Conservation (phyloP, 2,797 vertebrate species). For the Clamator glandarius region DNA sequence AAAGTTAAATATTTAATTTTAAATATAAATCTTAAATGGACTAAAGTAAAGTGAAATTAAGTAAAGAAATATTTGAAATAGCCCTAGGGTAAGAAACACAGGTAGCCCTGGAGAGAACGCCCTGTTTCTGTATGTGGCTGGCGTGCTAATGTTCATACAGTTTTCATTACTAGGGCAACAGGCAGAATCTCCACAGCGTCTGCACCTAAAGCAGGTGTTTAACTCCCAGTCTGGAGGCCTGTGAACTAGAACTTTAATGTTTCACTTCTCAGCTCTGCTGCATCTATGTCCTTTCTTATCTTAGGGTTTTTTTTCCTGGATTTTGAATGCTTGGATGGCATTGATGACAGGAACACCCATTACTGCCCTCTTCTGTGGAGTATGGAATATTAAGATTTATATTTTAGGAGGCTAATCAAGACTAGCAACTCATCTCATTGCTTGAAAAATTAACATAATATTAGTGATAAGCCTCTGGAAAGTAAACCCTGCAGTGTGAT, state of each 20-base stretch:
- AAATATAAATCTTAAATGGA: neutral
- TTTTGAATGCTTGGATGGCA: neutral
- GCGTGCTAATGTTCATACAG: neutral
- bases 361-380: neutral
- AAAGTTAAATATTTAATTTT: neutral
- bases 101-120: rapidly evolving
- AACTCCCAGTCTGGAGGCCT: neutral
- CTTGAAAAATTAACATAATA: neutral
- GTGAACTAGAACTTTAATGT: neutral
- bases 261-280: neutral
- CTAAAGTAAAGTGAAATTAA: neutral
- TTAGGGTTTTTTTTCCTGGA: neutral
- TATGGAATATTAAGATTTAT: neutral
- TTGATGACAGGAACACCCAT: neutral
- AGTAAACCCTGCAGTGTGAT: neutral
- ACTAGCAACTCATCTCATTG: neutral
- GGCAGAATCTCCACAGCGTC: neutral
- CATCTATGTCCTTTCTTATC: neutral
- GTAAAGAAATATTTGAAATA: neutral
- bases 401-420: neutral
- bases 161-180: rapidly evolving
- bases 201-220: neutral
- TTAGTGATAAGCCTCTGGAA: neutral
- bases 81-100: neutral
- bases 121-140: neutral